Evolutionary conservation across 2,797 vertebrate genomes (phyloP).

Genomic region (Scolopax bukidnonensis): DNA sequence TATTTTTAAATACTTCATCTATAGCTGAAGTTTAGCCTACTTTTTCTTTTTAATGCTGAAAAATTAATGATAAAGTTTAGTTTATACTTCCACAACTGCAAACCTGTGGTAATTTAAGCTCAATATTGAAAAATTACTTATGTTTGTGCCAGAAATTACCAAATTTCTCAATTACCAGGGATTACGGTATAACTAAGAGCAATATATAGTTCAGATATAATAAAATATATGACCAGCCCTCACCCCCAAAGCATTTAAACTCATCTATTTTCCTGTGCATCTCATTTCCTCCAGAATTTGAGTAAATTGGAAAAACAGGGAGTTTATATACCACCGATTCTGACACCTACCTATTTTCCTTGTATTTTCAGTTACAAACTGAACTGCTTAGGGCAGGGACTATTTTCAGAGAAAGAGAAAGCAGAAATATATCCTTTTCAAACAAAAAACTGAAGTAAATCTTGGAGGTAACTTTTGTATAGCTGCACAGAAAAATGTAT

Average conservation of each 20-base stretch:
- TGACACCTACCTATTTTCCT: rapidly evolving
- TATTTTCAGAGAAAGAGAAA: not conserved
- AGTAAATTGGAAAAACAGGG: not conserved
- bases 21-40: slow-evolving; percentile 69
- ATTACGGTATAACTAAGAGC: not conserved
- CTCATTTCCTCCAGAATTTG: not conserved
- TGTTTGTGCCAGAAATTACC: not conserved
- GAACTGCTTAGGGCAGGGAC: not conserved
- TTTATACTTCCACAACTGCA: not conserved
- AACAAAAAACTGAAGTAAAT: not conserved
- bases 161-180: not conserved
- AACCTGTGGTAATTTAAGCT: not conserved
- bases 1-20: slow-evolving; percentile 73
- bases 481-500: not conserved
- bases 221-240: not conserved
- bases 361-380: not conserved
- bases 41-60: slow-evolving; percentile 51
- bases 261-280: not conserved
- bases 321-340: not conserved
- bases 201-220: not conserved
- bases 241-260: not conserved
- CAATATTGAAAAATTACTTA: not conserved
- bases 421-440: not conserved
- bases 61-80: slow-evolving; percentile 38
- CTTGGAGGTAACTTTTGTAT: not conserved